Base-by-base conservation (phyloP, 2,797 vertebrate species). In the Eupleurogrammus muticus region DNA sequence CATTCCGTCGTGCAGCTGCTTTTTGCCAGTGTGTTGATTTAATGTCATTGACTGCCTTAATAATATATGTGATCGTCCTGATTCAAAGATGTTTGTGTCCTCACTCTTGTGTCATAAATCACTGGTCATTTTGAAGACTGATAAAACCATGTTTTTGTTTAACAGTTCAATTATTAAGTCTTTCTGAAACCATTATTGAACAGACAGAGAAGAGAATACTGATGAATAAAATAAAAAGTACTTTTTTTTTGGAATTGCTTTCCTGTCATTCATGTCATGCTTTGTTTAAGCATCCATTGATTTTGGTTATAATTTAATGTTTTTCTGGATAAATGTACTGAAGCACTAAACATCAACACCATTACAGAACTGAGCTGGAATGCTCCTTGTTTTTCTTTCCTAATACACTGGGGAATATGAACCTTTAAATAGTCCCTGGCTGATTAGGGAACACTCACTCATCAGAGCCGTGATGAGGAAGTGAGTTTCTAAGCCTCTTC, bases 161-260 rank as follows among this genome's bases (percentile, higher is more conserved):
- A 23, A 24, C 10, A 40, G 11, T 46, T 59, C 17, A 9, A 28
- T 20, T 28, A 9, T n/a, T n/a, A n/a, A 24, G 17, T 8, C n/a
- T 55, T 9, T 62, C 38, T 62, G 8, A 66, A 58, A 35, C 35
- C 42, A 28, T 60, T 61, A 54, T n/a, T 47, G 7, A 12, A 28
- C 28, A 6, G 28, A 28, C 6, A n/a, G 28, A 28, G 28, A 40
- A 55, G 20, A 44, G 9, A 74, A 56, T 24, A 68, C 17, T 48
- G 55, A 79, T 28, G 20, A 35, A 44, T 11, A n/a, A 23, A 85
- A 80, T 82, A 70, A 85, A 80, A 65, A 7, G 1, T 62, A 23
- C 0, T 52, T 57, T 23, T 32, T 46, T 32, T 56, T 28, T 53
- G 49, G 36, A 52, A 19, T 1, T 0, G 0, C 51, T 59, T 23